Percentiles rank a stretch among this genome's conserved stretches.
Conservation (phyloP, 1,140 invertebrate species). For the Tetramorium alpestre region DNA sequence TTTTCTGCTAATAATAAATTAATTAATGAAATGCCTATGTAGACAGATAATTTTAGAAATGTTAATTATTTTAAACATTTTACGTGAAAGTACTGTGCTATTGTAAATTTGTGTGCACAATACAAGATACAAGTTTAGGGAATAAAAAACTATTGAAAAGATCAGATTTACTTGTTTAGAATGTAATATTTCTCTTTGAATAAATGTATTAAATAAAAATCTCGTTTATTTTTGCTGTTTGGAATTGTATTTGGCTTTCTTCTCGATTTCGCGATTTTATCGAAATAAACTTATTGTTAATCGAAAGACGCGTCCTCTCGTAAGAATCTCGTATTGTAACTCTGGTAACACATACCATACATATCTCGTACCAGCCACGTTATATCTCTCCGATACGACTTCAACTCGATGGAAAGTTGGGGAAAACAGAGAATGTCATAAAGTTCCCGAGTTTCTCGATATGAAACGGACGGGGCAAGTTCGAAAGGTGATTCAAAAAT, state of each 20-base stretch:
- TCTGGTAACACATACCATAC: neutral
- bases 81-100: neutral
- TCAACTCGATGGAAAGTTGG: constrained; percentile 20
- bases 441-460: constrained; percentile 41
- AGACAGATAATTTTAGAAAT: neutral
- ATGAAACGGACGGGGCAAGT: constrained; percentile 25
- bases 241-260: neutral
- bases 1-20: neutral
- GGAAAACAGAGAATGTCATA: constrained; percentile 7
- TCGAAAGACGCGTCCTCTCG: neutral
- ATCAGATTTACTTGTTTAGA: neutral
- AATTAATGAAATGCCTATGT: neutral
- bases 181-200: neutral
- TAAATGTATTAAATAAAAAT: neutral
- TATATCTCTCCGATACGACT: neutral
- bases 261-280: neutral
- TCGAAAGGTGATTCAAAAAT: constrained; percentile 25
- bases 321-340: neutral
- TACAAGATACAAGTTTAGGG: neutral
- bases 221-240: neutral
- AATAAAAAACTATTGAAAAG: neutral
- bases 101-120: neutral
- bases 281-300: neutral
- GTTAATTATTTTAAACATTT: constrained; percentile 4
- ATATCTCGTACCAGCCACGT: neutral